These are phyloP conservation scores for Drosophila macrospina DNA, from an alignment of 2,888 invertebrate species.

Conservation along the genomic window DNA sequence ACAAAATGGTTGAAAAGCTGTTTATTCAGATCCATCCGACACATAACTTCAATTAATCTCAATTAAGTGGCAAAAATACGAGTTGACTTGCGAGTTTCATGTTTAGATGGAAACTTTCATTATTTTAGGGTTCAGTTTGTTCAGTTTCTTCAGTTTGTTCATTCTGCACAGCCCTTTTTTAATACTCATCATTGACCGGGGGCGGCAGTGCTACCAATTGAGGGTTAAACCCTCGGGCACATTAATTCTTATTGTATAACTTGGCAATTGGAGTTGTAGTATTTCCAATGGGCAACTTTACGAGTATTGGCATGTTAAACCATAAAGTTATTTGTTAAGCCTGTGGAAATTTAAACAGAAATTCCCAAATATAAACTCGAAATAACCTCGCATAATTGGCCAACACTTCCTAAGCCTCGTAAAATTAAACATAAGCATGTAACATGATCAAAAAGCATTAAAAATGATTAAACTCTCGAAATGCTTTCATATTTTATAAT, in stretches of 20 bases:
- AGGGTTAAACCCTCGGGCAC: constrained; percentile 65
- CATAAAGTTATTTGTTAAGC: constrained; percentile 42
- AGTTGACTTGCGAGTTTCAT: constrained; percentile 30
- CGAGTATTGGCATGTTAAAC: constrained; percentile 44
- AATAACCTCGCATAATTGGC: not conserved
- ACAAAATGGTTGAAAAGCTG: constrained; percentile 74
- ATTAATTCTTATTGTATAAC: constrained; percentile 65
- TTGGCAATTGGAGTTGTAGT: constrained; percentile 47
- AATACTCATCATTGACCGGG: constrained; percentile 6
- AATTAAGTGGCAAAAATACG: constrained; percentile 77
- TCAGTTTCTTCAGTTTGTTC: not conserved
- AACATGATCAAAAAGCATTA: not conserved
- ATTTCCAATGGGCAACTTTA: constrained; percentile 37
- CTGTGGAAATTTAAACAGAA: constrained; percentile 17
- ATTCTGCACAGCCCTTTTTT: constrained; percentile 60
- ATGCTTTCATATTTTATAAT: no score
- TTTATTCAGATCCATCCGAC: constrained; percentile 67
- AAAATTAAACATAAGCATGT: not conserved
- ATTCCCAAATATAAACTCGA: not conserved
- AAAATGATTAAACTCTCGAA: no score
- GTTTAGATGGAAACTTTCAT: constrained; percentile 47
- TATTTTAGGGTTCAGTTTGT: constrained; percentile 55
- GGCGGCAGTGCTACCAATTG: constrained; percentile 60
- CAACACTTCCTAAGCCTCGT: not conserved
- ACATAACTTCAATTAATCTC: constrained; percentile 80